These are phyloP conservation scores for Sporophila hypoxantha DNA, from an alignment of 2,113 vertebrate species.

Conservation along the genomic window DNA sequence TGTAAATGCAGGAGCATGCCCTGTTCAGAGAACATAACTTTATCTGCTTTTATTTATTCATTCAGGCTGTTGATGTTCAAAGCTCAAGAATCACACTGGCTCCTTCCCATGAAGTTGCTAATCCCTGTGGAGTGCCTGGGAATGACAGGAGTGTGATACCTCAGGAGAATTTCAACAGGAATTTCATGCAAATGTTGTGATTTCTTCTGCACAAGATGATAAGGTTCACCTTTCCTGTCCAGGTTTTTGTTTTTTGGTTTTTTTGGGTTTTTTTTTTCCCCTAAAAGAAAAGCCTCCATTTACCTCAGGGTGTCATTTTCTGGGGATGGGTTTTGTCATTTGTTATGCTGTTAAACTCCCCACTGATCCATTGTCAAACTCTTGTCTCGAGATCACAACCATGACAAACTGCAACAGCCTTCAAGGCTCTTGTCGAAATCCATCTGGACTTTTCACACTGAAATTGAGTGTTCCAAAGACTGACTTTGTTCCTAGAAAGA, in stretches of 20 bases:
- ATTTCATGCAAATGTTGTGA: background rate
- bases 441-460: background rate
- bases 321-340: background rate
- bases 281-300: background rate
- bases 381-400: background rate
- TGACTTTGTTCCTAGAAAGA: slow-evolving; percentile 1
- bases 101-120: background rate
- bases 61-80: background rate
- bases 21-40: background rate
- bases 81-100: background rate
- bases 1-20: background rate
- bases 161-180: background rate
- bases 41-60: background rate
- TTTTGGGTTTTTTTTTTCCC: background rate
- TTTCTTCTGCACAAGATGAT: background rate
- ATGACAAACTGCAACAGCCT: background rate
- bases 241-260: background rate
- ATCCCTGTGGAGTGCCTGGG: background rate
- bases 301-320: background rate
- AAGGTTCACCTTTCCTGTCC: background rate
- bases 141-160: background rate
- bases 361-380: background rate
- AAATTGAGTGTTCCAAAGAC: background rate
- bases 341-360: background rate
- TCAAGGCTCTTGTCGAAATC: background rate